Percentiles rank a stretch among this genome's conserved stretches.
Evolutionary conservation across 1,140 invertebrate genomes (phyloP).

Genomic region (Drosophila pandora): DNA sequence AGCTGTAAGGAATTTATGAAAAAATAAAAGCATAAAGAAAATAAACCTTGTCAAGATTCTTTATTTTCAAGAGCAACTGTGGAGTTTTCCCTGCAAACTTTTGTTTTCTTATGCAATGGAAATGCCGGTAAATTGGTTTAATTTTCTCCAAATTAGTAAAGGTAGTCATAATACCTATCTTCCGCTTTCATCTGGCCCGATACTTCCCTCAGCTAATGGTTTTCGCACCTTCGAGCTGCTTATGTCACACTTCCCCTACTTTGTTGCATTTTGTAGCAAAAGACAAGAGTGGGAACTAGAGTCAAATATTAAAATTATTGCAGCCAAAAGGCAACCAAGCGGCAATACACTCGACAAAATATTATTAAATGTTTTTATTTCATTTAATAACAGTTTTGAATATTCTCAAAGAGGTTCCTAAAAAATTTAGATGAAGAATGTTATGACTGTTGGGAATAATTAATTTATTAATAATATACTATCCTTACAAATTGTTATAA

Average conservation of each 20-base stretch:
- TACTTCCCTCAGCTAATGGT: constrained; percentile 29
- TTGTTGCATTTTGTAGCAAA: constrained; percentile 44
- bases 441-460: no score
- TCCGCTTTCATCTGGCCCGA: constrained; percentile 21
- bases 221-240: constrained; percentile 43
- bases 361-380: not conserved
- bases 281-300: constrained; percentile 23
- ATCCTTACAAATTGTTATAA: not conserved
- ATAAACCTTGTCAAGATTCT: not conserved
- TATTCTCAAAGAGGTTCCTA: no score
- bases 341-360: constrained; percentile 35
- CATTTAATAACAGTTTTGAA: not conserved
- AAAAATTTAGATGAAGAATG: not conserved
- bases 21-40: not conserved
- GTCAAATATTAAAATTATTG: constrained; percentile 43
- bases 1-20: not conserved
- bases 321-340: constrained; percentile 54
- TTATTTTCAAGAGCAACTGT: not conserved
- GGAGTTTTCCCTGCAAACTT: not conserved
- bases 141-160: constrained; percentile 32
- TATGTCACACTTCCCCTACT: constrained; percentile 56
- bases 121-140: constrained; percentile 26
- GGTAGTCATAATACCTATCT: constrained; percentile 14
- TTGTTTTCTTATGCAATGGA: constrained; percentile 22
- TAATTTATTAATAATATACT: no score